A percentile compares a stretch with the other conserved stretches of the same genome.
These are phyloP conservation scores for Forbesichthys agassizii DNA, from an alignment of 2,113 vertebrate species.

Conservation along the genomic window DNA sequence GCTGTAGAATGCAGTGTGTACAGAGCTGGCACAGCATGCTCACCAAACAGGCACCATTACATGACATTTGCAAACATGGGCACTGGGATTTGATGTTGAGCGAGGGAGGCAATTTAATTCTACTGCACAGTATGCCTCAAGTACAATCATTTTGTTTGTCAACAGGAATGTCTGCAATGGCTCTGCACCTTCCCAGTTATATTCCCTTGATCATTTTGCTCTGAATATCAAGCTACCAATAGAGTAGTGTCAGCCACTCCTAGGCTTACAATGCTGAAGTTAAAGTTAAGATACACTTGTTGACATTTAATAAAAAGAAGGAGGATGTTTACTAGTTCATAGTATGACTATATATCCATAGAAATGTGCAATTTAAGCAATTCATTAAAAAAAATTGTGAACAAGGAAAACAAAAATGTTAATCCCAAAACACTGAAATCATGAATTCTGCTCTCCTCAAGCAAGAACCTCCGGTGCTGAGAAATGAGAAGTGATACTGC, in stretches of 20 bases:
- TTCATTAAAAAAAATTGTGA: too few relatives aligned
- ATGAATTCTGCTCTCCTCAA: neutral
- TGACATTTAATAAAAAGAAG: neutral
- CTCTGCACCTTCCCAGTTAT: constrained; percentile 1
- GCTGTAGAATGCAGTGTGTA: neutral
- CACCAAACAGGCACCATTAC: constrained; percentile 45
- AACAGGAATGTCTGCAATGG: constrained; percentile 19
- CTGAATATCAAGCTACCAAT: constrained; percentile 21
- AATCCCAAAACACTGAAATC: too few relatives aligned
- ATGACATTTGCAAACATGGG: constrained; percentile 53
- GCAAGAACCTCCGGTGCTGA: neutral
- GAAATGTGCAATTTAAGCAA: too few relatives aligned
- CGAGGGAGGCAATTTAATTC: constrained; percentile 52
- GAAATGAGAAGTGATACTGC: constrained; percentile 22
- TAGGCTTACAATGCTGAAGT: neutral
- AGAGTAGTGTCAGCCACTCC: neutral
- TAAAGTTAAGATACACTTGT: neutral
- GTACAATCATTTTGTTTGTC: constrained; percentile 27
- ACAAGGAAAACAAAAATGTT: too few relatives aligned
- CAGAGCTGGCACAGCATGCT: constrained; percentile 39
- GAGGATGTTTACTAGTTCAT: too few relatives aligned
- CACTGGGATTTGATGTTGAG: constrained; percentile 38
- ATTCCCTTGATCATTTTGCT: constrained; percentile 1
- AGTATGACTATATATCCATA: too few relatives aligned
- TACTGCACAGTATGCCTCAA: constrained; percentile 41